These are phyloP conservation scores for Caenorhabditis sp. DNA, from an alignment of 2,888 invertebrate genomes.

Conservation along the genomic window DNA sequence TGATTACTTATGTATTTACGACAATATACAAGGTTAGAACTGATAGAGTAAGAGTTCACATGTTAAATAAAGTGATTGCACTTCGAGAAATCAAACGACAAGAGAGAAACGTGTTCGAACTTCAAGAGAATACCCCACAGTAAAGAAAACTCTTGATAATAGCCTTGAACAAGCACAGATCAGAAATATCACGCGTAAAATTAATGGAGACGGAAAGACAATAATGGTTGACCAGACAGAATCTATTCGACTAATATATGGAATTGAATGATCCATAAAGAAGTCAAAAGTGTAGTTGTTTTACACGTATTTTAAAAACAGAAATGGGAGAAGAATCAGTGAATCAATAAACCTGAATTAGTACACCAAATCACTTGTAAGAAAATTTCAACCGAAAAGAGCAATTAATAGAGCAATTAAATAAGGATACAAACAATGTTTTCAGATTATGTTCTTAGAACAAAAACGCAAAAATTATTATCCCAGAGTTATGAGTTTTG, in stretches of 20 bases:
- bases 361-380: constrained; percentile 5
- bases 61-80: too few species aligned
- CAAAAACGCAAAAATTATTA: background rate
- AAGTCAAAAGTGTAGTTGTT: background rate
- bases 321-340: constrained; percentile 10
- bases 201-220: constrained; percentile 2
- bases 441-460: background rate
- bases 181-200: constrained; percentile 7
- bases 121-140: background rate
- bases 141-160: constrained; percentile 2
- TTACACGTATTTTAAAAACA: background rate
- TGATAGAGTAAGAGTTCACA: too few species aligned
- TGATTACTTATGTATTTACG: too few species aligned
- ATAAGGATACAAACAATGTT: background rate
- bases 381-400: background rate
- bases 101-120: background rate
- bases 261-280: background rate
- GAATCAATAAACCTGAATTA: constrained; percentile 5
- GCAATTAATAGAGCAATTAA: background rate
- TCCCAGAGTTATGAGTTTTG: constrained; percentile 16
- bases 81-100: too few species aligned
- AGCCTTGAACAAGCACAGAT: constrained; percentile 1
- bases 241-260: background rate
- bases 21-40: too few species aligned
- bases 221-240: background rate